phyloP scores from a whole-genome alignment of 2,888 invertebrate species.

The Hedya salicella region DNA sequence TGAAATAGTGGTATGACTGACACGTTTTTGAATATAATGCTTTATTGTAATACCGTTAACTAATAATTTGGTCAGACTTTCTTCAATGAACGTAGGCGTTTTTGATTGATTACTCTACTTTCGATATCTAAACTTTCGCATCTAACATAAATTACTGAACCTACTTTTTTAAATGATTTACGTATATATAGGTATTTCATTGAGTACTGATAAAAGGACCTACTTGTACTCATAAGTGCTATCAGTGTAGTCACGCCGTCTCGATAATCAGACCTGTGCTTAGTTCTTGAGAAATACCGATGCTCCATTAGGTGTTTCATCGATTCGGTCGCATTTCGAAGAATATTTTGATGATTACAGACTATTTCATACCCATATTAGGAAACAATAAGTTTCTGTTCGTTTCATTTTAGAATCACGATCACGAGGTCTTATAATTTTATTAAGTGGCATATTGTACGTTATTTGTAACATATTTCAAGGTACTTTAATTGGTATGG shows the following conservation, averaged over 20 bases:
- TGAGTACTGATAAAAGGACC: conserved; percentile 8
- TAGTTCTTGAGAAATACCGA: conserved; percentile 32
- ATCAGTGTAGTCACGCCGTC: conserved; percentile 26
- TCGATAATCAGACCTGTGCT: conserved; percentile 16
- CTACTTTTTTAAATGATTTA: conserved; percentile 5
- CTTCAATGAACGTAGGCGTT: conserved; percentile 27
- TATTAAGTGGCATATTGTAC: neutral
- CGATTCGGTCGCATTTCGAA: conserved; percentile 8
- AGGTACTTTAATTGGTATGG: neutral
- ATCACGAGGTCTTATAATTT: neutral
- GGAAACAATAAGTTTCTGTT: neutral
- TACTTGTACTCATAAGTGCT: conserved; percentile 18
- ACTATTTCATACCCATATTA: conserved; percentile 10
- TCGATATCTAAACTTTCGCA: conserved; percentile 7
- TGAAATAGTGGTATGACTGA: no score
- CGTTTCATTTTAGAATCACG: conserved; percentile 3
- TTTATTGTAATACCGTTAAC: neutral
- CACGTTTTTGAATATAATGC: neutral
- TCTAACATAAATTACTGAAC: neutral
- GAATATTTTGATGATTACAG: conserved; percentile 7
- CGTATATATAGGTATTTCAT: neutral
- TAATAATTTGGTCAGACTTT: conserved; percentile 11
- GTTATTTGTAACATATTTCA: neutral
- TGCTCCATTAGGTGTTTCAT: neutral
- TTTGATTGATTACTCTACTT: conserved; percentile 31